Base-by-base conservation (phyloP, 1,140 invertebrate genomes). In the Lordiphosa collinella region DNA sequence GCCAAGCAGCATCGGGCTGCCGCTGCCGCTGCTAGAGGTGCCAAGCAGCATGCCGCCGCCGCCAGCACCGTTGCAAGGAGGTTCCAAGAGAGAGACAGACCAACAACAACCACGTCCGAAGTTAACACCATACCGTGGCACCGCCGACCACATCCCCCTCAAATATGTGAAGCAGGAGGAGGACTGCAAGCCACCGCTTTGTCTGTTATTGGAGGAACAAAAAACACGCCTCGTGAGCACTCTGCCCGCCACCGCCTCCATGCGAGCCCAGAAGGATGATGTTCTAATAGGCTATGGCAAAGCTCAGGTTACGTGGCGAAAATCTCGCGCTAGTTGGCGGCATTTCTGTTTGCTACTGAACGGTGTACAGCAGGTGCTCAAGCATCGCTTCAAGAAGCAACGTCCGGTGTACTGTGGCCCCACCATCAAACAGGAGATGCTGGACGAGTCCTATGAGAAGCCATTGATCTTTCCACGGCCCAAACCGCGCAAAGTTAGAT, bases 321-420 rank as follows among this genome's bases (percentile, higher is more conserved):
- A 71, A 16, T 41, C 74, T 2, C 56, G 74, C 4, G 74, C 62
- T 14, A 84, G 79, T 40, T 86, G 75, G 62, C 59, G 79, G 2
- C 61, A 80, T 3, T 85, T 79, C 62, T 70, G 60, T 13, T 22
- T 60, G 4, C 47, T 66, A 1, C 36, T 79, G 3, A 65, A 64
- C 12, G 49, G 53, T 1, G 54, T 79, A 0, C 79, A 85, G 16
- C 52, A 68, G 29, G 66, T 85, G 29, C 74, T 85, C 4, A 85
- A 79, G 50, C 16, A 48, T 4, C 35, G 34, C 3, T 86, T 74
- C 11, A 85, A 85, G 32, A 51, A 59, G 13, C 16, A 48, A 18
- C 69, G 80, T 13, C 73, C 60, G 0, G 74, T 85, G 3, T 75
- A 85, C 16, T 31, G 38, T 8, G 6, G 10, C 4, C 57, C 62